A percentile compares a stretch with the other conserved stretches of the same genome.
These are phyloP conservation scores for Solenopsis invicta DNA, from an alignment of 1,140 invertebrate genomes.

Conservation along the genomic window DNA sequence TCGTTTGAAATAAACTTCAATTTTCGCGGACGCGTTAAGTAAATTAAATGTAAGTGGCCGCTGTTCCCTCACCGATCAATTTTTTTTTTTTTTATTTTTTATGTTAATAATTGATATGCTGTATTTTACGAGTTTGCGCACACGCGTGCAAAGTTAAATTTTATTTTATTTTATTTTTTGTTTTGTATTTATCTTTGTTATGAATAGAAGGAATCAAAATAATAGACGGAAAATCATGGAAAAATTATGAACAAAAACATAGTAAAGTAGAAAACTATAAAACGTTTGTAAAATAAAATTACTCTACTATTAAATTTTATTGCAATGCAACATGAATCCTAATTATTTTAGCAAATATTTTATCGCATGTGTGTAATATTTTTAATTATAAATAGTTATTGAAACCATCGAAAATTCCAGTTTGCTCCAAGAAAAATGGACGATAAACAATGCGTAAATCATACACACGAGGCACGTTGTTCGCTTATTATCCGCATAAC, in stretches of 20 bases:
- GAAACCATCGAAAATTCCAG: neutral
- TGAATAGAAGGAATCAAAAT: neutral
- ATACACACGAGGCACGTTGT: slow-evolving; percentile 22
- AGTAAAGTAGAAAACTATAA: too few species aligned
- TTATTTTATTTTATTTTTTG: slow-evolving; percentile 34
- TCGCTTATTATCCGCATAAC: slow-evolving; percentile 6
- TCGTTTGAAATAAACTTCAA: slow-evolving; percentile 8
- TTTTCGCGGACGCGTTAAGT: slow-evolving; percentile 6
- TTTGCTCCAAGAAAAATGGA: neutral
- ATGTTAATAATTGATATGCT: slow-evolving; percentile 1
- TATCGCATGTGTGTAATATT: neutral
- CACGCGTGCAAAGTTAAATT: neutral
- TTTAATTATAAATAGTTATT: neutral
- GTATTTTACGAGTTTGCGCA: slow-evolving; percentile 8
- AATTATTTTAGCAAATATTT: slow-evolving; percentile 6
- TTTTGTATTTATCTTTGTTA: slow-evolving; percentile 5
- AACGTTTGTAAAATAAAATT: neutral
- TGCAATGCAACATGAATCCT: neutral
- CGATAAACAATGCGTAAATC: slow-evolving; percentile 9
- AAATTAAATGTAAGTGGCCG: slow-evolving; percentile 4
- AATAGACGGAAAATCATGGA: too few species aligned
- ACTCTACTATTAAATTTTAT: neutral
- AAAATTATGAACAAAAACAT: neutral
- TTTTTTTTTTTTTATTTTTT: too few species aligned
- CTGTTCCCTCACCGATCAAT: neutral